phyloP scores from a whole-genome alignment of 2,888 invertebrate species.

The Pristionchus japonicus region DNA sequence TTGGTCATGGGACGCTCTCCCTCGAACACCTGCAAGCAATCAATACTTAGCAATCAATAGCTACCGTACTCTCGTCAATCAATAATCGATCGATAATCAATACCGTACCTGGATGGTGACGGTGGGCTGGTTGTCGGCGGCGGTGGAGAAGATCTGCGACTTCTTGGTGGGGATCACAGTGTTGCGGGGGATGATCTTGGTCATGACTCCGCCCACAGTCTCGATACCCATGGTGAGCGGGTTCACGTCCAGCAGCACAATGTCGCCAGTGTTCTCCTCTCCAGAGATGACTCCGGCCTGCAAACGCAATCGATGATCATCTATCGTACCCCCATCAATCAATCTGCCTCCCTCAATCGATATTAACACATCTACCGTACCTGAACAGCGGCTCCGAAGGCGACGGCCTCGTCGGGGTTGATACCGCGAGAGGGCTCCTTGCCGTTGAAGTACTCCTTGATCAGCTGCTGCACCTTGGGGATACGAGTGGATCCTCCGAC shows the following conservation, averaged over 20 bases:
- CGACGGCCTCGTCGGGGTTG: conserved; percentile 98
- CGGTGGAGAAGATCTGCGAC: conserved; percentile 98
- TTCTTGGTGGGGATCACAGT: conserved; percentile 99
- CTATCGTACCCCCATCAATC: neutral
- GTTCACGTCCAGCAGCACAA: conserved; percentile 96
- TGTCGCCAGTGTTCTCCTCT: conserved; percentile 88
- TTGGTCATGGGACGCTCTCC: conserved; percentile 99
- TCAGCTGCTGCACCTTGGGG: conserved; percentile 87
- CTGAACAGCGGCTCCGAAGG: conserved; percentile 97
- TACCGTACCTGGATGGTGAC: conserved; percentile 89
- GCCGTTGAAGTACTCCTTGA: conserved; percentile 87
- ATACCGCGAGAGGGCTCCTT: conserved; percentile 90
- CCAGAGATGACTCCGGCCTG: conserved; percentile 98
- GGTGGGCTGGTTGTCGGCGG: conserved; percentile 98
- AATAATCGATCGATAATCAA: no score
- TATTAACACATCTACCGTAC: conserved; percentile 84
- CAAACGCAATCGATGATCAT: conserved; percentile 83
- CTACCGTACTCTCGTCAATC: no score
- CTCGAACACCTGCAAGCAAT: conserved; percentile 84
- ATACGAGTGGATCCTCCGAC: conserved; percentile 99
- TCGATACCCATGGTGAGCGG: conserved; percentile 99
- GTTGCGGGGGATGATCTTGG: conserved; percentile 95
- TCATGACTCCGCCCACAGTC: conserved; percentile 99
- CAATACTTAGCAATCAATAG: no score
- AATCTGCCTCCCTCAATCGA: conserved; percentile 78